Conservation (phyloP, 2,888 invertebrate genomes). For the Heliothis peltigera region DNA sequence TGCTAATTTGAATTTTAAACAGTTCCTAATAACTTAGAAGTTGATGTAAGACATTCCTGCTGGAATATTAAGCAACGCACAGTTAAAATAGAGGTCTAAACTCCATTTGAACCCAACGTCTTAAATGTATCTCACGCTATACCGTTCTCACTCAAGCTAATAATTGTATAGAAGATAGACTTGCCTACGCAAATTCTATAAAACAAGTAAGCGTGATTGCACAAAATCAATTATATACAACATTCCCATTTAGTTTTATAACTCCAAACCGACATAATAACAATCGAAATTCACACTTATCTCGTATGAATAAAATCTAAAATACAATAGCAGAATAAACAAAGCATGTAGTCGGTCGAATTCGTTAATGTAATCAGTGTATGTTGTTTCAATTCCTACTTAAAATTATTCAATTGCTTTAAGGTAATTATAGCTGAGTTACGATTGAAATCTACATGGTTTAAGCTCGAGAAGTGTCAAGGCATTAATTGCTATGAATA, state of each 20-base stretch:
- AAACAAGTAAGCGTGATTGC: constrained; percentile 63
- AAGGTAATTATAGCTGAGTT: constrained; percentile 51
- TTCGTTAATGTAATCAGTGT: constrained; percentile 54
- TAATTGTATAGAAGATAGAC: constrained; percentile 56
- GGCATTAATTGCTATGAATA: constrained; percentile 16
- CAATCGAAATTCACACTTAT: constrained; percentile 7
- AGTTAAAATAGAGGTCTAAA: constrained; percentile 26
- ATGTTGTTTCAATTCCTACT: constrained; percentile 57
- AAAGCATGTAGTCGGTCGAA: constrained; percentile 41
- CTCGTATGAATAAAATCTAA: fast-evolving
- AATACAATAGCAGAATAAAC: background rate
- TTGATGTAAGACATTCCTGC: background rate
- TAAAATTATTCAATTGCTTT: constrained; percentile 55
- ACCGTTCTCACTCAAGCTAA: constrained; percentile 40
- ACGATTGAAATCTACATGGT: constrained; percentile 42
- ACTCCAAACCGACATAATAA: constrained; percentile 9
- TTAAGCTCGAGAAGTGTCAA: constrained; percentile 15
- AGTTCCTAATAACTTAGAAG: background rate
- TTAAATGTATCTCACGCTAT: constrained; percentile 30
- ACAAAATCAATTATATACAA: constrained; percentile 57
- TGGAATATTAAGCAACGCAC: constrained; percentile 3
- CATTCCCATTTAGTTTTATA: constrained; percentile 46
- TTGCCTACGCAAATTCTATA: constrained; percentile 56
- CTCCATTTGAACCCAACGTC: constrained; percentile 37
- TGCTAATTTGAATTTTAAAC: background rate